Base-by-base conservation (phyloP, 1,140 invertebrate genomes). In the Nasonia vitripennis region DNA sequence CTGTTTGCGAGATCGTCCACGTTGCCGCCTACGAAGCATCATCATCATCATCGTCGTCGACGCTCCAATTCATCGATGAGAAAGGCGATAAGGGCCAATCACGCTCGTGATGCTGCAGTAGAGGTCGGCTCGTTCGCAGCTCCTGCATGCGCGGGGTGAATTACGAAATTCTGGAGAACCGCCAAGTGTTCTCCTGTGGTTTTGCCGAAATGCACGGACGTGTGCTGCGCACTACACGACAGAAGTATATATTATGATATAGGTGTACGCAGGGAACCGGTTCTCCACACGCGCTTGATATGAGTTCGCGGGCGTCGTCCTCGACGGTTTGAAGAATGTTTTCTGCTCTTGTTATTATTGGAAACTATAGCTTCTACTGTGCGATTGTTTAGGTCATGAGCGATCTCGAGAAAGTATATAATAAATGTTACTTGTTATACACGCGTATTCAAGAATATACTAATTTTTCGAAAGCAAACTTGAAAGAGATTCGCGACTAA, bases 281-380 rank as follows among this genome's bases (percentile, higher is more conserved):
- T 83, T 83, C 75, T 55, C 48, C 81, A 55, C 70, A 55, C 45
- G 80, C 80, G 74, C 80, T 55, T 70, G 80, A 81, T 41, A 73
- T 51, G 27, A 81, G 67, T 68, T 71, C 14, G 41, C 79, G 41
- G 67, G 67, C 68, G 23, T 71, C 68, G 67, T 41, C 71, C n/a
- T 68, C 79, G 37, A 80, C 68, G 62, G 14, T 51, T 51, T 14
- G 48, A 12, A 51, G 10, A 6, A 20, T 62, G 14, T 62, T 17
- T 62, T 62, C n/a, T 7, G 17, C 5, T 62, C 55, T 5, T n/a
- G 51, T 55, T 55, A 51, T 51, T 14, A 14, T 51, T 12, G 12
- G 51, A 55, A 55, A 1, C 11, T 17, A 51, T 51, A 17, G 17
- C 51, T 55, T 55, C 51, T 10, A 48, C 9, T 51, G 48, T 51